phyloP scores from a whole-genome alignment of 1,140 invertebrate species.

The Polyergus mexicanus region DNA sequence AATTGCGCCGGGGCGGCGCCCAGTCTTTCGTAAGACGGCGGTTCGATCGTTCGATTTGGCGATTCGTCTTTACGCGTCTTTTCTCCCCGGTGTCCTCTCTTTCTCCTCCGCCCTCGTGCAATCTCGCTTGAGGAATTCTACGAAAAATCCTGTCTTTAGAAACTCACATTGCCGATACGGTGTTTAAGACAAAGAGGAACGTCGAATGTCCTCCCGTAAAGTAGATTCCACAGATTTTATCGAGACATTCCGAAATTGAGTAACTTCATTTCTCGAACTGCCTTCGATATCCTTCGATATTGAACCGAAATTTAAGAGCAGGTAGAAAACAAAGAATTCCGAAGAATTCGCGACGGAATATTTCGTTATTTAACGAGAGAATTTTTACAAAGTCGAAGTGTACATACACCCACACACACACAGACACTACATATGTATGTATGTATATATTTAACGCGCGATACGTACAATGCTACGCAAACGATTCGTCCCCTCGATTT shows the following conservation, averaged over 20 bases:
- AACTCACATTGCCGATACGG: slow-evolving; percentile 48
- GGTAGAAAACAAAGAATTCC: slow-evolving; percentile 7
- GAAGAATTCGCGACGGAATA: neutral
- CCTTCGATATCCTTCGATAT: slow-evolving; percentile 38
- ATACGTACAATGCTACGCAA: neutral
- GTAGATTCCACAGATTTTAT: slow-evolving; percentile 60
- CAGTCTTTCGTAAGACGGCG: slow-evolving; percentile 31
- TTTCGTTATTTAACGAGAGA: slow-evolving; percentile 7
- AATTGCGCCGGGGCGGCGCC: slow-evolving; percentile 8
- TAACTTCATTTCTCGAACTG: slow-evolving; percentile 61
- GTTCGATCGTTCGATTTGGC: slow-evolving; percentile 1
- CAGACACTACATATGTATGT: too few relatives aligned
- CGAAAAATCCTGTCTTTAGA: slow-evolving; percentile 49
- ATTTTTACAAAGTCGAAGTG: neutral
- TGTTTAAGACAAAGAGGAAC: slow-evolving; percentile 53
- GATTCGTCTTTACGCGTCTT: neutral
- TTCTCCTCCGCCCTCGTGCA: neutral
- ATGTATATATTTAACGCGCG: neutral
- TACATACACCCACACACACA: neutral
- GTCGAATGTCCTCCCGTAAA: slow-evolving; percentile 40
- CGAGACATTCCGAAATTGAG: slow-evolving; percentile 55
- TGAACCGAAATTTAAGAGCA: slow-evolving; percentile 5
- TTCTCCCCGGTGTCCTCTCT: neutral
- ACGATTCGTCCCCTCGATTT: slow-evolving; percentile 19
- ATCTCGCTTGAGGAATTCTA: slow-evolving; percentile 46